Base-by-base conservation (phyloP, 2,888 invertebrate genomes). In the Leucophora obtusa region DNA sequence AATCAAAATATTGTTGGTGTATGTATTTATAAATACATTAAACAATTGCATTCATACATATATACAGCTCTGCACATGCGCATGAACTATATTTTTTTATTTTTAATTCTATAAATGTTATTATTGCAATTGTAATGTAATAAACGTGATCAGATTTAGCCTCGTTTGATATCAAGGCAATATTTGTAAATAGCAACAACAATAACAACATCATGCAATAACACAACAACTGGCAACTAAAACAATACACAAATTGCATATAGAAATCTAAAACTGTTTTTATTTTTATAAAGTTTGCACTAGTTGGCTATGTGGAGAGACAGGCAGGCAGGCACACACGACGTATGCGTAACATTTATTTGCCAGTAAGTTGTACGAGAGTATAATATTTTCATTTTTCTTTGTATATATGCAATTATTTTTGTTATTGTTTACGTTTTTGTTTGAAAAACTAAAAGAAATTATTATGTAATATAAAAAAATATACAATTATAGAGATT, bases 121-220 rank as follows among this genome's bases (percentile, higher is more conserved):
- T 72, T 50, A 10, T 38, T 66, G 38, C n/a, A 47, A 38, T 43
- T 78, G 17, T n/a, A 79, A 79, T 24, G 51, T 11, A 82, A 65
- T 63, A 74, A 75, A 78, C 74, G 74, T 75, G 63, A 71, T 54
- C 28, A 71, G 68, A 75, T 79, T 79, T 79, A 79, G 72, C 72
- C 79, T 78, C 82, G 78, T 82, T 78, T 60, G 59, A 47, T 72
- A 72, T 76, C 75, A 79, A 79, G 75, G 79, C 79, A 79, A 75
- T 47, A 70, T 38, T 15, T 59, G 56, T 18, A 56, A 51, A 43
- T 2, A 28, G 28, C 28, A 28, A n/a, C n/a, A 65, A 65, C 56
- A 53, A 47, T 14, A 56, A 18, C 47, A 70, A 18, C 6, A 4
- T 54, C 51, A 51, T 50, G 35, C 53, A 51, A 65, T 17, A 71